Conservation (phyloP, 2,113 vertebrate species). For the Microtus ochrogaster region DNA sequence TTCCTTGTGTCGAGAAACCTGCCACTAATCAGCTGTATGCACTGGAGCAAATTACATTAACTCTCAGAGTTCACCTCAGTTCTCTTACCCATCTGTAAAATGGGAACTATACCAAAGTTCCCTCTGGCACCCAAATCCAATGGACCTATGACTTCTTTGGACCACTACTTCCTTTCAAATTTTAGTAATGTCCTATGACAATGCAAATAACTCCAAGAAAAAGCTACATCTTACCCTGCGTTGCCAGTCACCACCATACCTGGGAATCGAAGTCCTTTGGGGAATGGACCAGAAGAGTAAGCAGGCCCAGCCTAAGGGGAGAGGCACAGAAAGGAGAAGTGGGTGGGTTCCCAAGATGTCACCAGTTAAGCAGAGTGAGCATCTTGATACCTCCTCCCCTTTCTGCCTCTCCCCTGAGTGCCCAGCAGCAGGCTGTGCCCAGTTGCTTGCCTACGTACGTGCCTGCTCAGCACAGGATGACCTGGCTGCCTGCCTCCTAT, state of each 20-base stretch:
- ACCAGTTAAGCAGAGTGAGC: slow-evolving; percentile 69
- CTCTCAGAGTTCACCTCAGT: slow-evolving; percentile 55
- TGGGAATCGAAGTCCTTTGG: slow-evolving; percentile 75
- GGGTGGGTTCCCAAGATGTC: slow-evolving; percentile 45
- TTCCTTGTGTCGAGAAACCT: slow-evolving; percentile 45
- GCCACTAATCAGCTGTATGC: slow-evolving; percentile 37
- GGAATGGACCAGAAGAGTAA: slow-evolving; percentile 64
- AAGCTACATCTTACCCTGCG: slow-evolving; percentile 77
- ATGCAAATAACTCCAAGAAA: slow-evolving; percentile 75
- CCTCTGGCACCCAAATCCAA: slow-evolving; percentile 56
- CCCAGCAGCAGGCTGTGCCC: slow-evolving; percentile 66
- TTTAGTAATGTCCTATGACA: slow-evolving; percentile 59
- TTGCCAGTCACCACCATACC: slow-evolving; percentile 78
- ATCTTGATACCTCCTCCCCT: slow-evolving; percentile 55
- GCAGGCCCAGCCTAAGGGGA: slow-evolving; percentile 53
- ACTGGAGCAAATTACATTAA: slow-evolving; percentile 53
- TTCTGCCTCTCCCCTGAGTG: slow-evolving; percentile 70
- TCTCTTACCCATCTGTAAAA: slow-evolving; percentile 63
- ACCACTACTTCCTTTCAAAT: slow-evolving; percentile 52
- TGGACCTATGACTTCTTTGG: slow-evolving; percentile 57
- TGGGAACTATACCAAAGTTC: slow-evolving; percentile 66
- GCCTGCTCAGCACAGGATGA: slow-evolving; percentile 72
- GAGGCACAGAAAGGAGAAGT: slow-evolving; percentile 68
- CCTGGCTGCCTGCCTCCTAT: slow-evolving; percentile 68
- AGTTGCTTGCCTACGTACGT: slow-evolving; percentile 60